Conservation (phyloP, 2,113 vertebrate genomes). For the Myxocyprinus asiaticus region DNA sequence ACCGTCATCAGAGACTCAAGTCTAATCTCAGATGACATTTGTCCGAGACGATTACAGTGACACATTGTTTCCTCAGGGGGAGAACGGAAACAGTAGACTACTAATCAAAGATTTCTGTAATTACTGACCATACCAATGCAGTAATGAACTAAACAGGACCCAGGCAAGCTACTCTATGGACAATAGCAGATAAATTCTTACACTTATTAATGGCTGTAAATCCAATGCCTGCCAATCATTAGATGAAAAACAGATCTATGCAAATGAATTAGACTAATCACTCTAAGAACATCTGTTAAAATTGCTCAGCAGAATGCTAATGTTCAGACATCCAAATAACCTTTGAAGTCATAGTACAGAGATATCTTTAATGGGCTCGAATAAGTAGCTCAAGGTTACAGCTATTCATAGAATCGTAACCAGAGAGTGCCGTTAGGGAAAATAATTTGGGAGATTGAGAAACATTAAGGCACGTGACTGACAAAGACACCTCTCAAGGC, state of each 20-base stretch:
- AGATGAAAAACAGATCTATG: not conserved
- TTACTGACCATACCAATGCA: conserved; percentile 37
- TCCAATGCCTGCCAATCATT: not conserved
- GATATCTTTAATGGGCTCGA: not conserved
- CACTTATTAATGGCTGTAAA: not conserved
- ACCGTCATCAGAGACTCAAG: not conserved
- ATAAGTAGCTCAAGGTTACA: conserved; percentile 45
- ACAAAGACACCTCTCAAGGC: not conserved
- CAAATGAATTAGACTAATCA: not conserved
- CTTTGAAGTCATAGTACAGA: not conserved
- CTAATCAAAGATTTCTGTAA: conserved; percentile 53
- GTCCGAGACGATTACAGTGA: conserved; percentile 39
- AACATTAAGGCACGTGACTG: not conserved
- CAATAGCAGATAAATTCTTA: not conserved
- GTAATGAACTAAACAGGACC: conserved; percentile 41
- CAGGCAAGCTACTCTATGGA: not conserved
- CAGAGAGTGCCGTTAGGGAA: not conserved
- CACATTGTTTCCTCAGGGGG: conserved; percentile 31
- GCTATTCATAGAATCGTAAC: conserved; percentile 40
- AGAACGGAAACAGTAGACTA: conserved; percentile 11
- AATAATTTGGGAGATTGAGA: not conserved
- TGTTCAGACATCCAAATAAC: conserved; percentile 4
- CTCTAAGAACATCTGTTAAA: conserved; percentile 19
- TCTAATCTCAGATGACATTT: conserved; percentile 45
- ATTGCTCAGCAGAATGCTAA: conserved; percentile 5